These are phyloP conservation scores for Aphelenchoides fujianensis DNA, from an alignment of 1,140 invertebrate species.

Conservation along the genomic window DNA sequence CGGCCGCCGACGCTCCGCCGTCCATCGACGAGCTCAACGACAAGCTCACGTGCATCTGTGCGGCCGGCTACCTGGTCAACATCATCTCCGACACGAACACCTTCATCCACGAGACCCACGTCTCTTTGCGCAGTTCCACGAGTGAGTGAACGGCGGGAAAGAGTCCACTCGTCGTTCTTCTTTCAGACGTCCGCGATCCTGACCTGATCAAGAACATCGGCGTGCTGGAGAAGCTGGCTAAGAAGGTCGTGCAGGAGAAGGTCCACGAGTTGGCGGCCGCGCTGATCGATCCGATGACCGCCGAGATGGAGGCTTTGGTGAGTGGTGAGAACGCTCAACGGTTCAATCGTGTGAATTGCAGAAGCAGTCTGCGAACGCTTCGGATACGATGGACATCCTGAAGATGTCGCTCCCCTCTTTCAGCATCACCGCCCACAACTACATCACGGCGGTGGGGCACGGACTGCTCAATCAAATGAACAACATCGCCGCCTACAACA, in stretches of 20 bases:
- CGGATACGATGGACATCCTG: constrained; percentile 23
- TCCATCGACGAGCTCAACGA: not conserved
- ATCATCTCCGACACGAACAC: constrained; percentile 45
- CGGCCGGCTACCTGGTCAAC: constrained; percentile 41
- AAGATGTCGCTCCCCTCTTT: constrained; percentile 45
- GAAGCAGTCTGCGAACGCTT: constrained; percentile 15
- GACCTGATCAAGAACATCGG: constrained; percentile 28
- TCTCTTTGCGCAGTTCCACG: constrained; percentile 9
- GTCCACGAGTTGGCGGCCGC: constrained; percentile 42
- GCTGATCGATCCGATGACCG: constrained; percentile 46
- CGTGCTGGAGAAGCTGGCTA: constrained; percentile 34
- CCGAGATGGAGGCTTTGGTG: constrained; percentile 48
- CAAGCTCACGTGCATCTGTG: constrained; percentile 30
- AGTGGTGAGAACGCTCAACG: no score
- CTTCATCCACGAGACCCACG: constrained; percentile 33
- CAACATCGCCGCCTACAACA: constrained; percentile 41
- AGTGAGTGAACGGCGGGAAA: constrained; percentile 24
- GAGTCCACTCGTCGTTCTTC: constrained; percentile 24
- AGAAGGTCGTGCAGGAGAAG: constrained; percentile 41
- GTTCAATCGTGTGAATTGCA: not conserved
- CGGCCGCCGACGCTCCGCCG: not conserved
- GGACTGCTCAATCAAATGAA: constrained; percentile 52
- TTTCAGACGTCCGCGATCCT: constrained; percentile 12
- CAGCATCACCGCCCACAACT: constrained; percentile 48
- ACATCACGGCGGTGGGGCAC: constrained; percentile 50